Evolutionary conservation across 2,797 vertebrate species (phyloP).

Genomic region (Gobionotothen gibberifrons): DNA sequence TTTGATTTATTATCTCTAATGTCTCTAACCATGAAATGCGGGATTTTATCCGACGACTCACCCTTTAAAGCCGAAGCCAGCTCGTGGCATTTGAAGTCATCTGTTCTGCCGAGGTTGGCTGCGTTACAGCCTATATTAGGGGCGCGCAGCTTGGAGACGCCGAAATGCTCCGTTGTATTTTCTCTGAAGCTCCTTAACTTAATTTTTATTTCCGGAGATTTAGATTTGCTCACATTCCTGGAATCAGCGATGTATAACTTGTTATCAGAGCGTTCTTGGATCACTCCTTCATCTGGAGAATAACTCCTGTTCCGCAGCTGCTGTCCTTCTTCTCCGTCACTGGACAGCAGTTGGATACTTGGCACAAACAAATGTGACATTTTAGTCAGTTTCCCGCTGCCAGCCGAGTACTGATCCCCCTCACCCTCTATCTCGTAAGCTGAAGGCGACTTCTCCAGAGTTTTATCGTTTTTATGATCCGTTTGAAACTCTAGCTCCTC

Average conservation of each 20-base stretch:
- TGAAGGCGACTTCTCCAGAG: slow-evolving; percentile 69
- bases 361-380: slow-evolving; percentile 97
- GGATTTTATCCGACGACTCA: slow-evolving; percentile 90
- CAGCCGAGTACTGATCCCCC: slow-evolving; percentile 70
- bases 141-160: slow-evolving; percentile 88
- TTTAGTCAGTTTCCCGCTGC: slow-evolving; percentile 84
- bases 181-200: slow-evolving; percentile 86
- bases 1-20: slow-evolving; percentile 90
- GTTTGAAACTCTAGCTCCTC: slow-evolving; percentile 87
- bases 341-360: slow-evolving; percentile 87
- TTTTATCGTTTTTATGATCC: slow-evolving; percentile 83
- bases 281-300: slow-evolving; percentile 53
- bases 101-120: slow-evolving; percentile 70
- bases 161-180: slow-evolving; percentile 81
- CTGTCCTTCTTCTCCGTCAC: slow-evolving; percentile 79
- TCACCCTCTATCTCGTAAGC: slow-evolving; percentile 73
- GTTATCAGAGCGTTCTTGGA: slow-evolving; percentile 54
- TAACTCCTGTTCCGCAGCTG: slow-evolving; percentile 73
- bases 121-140: slow-evolving; percentile 81
- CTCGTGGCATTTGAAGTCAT: slow-evolving; percentile 84
- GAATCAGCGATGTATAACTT: slow-evolving; percentile 63
- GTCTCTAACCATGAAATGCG: slow-evolving; percentile 93
- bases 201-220: slow-evolving; percentile 94
- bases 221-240: slow-evolving; percentile 72
- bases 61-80: slow-evolving; percentile 77